Conservation (phyloP, 2,888 invertebrate genomes). For the Lithosia quadra region DNA sequence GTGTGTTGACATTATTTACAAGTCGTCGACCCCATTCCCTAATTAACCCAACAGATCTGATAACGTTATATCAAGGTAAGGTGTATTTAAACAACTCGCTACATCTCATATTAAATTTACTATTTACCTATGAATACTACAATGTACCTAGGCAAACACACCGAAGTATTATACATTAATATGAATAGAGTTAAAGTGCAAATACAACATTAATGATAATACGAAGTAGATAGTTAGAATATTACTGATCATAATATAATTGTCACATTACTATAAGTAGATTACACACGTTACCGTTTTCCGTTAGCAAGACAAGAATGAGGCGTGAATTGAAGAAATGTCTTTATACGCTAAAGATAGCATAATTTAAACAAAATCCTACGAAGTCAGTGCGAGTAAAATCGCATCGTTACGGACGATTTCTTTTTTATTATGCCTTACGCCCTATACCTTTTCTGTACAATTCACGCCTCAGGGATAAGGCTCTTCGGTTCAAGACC, state of each 20-base stretch:
- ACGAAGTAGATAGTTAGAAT: background rate
- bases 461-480: no score
- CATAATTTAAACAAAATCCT: no score
- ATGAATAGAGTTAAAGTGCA: background rate
- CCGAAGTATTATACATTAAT: background rate
- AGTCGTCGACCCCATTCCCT: conserved; percentile 34
- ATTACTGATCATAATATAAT: background rate
- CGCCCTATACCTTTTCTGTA: no score
- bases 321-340: no score
- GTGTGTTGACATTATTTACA: conserved; percentile 44
- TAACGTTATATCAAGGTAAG: background rate
- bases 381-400: no score
- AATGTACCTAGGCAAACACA: background rate
- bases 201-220: background rate
- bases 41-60: conserved; percentile 33
- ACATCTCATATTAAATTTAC: background rate
- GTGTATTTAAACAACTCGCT: background rate
- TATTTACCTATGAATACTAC: background rate
- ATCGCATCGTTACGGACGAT: no score
- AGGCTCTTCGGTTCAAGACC: no score
- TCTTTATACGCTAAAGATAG: no score
- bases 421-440: no score
- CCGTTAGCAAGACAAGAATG: background rate
- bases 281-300: background rate
- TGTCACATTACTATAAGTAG: background rate